A percentile compares a stretch with the other conserved stretches of the same genome.
Evolutionary conservation across 1,140 invertebrate genomes (phyloP).

Genomic region (Brachionus sp.): DNA sequence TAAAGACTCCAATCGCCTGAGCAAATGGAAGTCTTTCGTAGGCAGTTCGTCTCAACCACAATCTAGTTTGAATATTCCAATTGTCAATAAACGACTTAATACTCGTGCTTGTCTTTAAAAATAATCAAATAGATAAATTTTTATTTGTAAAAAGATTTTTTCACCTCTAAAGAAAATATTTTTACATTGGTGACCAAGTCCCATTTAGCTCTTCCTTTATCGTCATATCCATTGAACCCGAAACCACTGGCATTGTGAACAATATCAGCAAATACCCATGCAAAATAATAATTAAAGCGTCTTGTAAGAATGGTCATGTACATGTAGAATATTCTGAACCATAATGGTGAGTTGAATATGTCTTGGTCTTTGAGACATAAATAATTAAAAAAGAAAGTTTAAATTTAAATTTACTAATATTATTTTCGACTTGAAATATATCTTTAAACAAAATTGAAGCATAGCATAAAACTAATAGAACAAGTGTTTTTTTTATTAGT

Average conservation of each 20-base stretch:
- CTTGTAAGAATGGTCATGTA: conserved; percentile 61
- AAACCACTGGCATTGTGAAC: conserved; percentile 73
- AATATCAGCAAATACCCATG: conserved; percentile 76
- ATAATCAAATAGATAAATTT: background rate
- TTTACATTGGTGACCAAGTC: conserved; percentile 84
- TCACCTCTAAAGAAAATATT: conserved; percentile 64
- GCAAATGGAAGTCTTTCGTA: conserved; percentile 72
- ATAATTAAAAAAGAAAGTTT: background rate
- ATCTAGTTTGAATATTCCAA: conserved; percentile 81
- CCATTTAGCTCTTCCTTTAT: conserved; percentile 70
- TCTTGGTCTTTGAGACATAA: background rate
- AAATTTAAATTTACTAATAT: background rate
- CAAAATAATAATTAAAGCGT: conserved; percentile 90
- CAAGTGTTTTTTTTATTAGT: background rate
- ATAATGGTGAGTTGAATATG: background rate
- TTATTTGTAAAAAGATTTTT: background rate
- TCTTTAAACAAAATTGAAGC: background rate
- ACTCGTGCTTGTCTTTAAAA: conserved; percentile 56
- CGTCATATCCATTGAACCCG: conserved; percentile 78
- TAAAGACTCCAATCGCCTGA: conserved; percentile 69
- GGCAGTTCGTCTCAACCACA: conserved; percentile 77
- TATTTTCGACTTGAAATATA: background rate
- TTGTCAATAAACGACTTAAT: conserved; percentile 62
- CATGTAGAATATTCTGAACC: background rate
- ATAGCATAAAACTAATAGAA: background rate